Percentiles rank a stretch among this genome's conserved stretches.
Evolutionary conservation across 2,113 vertebrate genomes (phyloP).

Genomic region (Girardinichthys multiradiatus): DNA sequence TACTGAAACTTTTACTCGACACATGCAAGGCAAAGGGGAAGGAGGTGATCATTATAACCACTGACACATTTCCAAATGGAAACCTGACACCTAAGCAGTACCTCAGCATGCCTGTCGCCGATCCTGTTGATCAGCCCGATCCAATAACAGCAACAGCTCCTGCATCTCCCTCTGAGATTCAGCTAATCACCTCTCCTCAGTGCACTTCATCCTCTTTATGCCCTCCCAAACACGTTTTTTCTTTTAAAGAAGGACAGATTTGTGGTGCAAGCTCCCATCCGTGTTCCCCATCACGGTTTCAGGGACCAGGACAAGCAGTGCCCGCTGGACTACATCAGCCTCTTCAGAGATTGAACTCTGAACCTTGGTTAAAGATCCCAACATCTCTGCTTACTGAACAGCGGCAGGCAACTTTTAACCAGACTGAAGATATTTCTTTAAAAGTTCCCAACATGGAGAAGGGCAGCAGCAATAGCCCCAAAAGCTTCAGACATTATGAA

Average conservation of each 20-base stretch:
- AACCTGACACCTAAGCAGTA: conserved; percentile 83
- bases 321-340: conserved; percentile 67
- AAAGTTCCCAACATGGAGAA: conserved; percentile 67
- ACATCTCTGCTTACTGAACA: conserved; percentile 74
- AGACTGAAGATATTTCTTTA: conserved; percentile 75
- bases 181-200: conserved; percentile 77
- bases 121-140: conserved; percentile 61
- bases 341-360: conserved; percentile 80
- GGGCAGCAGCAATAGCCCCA: conserved; percentile 11
- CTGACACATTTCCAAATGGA: conserved; percentile 79
- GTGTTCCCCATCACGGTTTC: conserved; percentile 70
- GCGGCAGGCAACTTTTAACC: conserved; percentile 67
- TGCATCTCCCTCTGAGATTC: conserved; percentile 83
- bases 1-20: conserved; percentile 85
- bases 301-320: conserved; percentile 32
- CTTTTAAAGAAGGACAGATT: conserved; percentile 70
- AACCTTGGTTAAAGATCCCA: conserved; percentile 85
- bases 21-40: conserved; percentile 90
- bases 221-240: conserved; percentile 61
- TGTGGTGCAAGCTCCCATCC: conserved; percentile 67
- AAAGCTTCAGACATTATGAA: conserved; percentile 69
- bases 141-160: conserved; percentile 39
- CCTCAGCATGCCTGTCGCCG: conserved; percentile 79
- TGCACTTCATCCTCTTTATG: conserved; percentile 45
- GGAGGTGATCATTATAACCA: conserved; percentile 94